Evolutionary conservation across 1,140 invertebrate species (phyloP).

Genomic region (Carposina sasakii): DNA sequence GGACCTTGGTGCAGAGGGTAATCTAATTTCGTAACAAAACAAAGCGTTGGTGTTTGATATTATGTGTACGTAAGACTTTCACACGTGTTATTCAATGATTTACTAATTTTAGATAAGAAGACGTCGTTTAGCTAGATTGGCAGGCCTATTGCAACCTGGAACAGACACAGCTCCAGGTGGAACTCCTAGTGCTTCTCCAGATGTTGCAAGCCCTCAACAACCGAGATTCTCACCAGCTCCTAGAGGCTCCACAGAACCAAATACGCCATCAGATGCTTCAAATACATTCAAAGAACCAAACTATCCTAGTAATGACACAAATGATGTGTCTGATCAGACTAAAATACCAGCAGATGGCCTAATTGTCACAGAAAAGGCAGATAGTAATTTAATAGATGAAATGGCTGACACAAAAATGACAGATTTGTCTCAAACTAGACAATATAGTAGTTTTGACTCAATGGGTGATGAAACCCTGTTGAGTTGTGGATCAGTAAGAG

Average conservation of each 20-base stretch:
- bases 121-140: constrained; percentile 57
- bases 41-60: constrained; percentile 57
- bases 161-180: constrained; percentile 40
- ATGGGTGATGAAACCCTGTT: constrained; percentile 63
- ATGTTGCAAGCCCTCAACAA: constrained; percentile 35
- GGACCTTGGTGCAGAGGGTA: constrained; percentile 60
- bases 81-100: constrained; percentile 43
- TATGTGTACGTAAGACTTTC: constrained; percentile 30
- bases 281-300: constrained; percentile 52
- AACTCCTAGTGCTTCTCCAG: constrained; percentile 51
- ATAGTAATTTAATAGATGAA: constrained; percentile 66
- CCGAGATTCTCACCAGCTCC: constrained; percentile 35
- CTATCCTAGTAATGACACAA: constrained; percentile 44
- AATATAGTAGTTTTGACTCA: constrained; percentile 66
- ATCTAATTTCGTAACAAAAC: constrained; percentile 72
- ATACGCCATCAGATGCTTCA: constrained; percentile 29
- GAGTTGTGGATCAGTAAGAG: constrained; percentile 58
- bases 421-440: constrained; percentile 64
- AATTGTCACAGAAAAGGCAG: constrained; percentile 67
- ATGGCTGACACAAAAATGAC: constrained; percentile 71
- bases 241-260: constrained; percentile 45
- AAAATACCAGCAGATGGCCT: constrained; percentile 64
- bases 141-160: constrained; percentile 45
- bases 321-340: constrained; percentile 51
- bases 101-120: constrained; percentile 51